Conservation (phyloP, 2,888 invertebrate genomes). For the Sisyra nigra region DNA sequence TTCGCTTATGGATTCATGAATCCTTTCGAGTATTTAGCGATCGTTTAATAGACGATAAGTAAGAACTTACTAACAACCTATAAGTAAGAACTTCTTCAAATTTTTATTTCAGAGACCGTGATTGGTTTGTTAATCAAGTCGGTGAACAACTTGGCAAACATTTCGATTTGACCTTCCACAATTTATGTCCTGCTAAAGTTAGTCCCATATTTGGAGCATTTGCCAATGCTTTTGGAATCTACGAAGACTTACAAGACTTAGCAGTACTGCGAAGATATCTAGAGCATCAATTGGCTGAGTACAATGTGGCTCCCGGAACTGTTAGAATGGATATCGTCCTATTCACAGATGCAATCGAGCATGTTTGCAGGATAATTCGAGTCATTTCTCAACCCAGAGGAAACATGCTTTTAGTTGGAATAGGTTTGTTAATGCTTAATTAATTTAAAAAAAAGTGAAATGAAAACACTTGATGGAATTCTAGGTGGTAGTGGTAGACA, state of each 20-base stretch:
- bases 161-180: conserved; percentile 67
- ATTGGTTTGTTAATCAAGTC: conserved; percentile 57
- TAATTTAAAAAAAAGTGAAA: too few species aligned
- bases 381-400: conserved; percentile 74
- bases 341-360: conserved; percentile 76
- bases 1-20: conserved; percentile 78
- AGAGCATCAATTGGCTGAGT: conserved; percentile 47
- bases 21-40: conserved; percentile 72
- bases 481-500: conserved; percentile 77
- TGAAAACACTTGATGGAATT: too few species aligned
- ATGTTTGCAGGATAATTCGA: conserved; percentile 65
- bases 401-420: conserved; percentile 69
- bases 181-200: conserved; percentile 54
- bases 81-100: neutral
- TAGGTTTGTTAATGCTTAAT: conserved; percentile 42
- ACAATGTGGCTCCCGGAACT: conserved; percentile 64
- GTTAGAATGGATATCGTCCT: conserved; percentile 68
- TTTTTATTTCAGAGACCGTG: conserved; percentile 41
- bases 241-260: conserved; percentile 61
- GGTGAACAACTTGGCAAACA: conserved; percentile 59
- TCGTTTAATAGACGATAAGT: conserved; percentile 62
- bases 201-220: conserved; percentile 66
- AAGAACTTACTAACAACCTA: conserved; percentile 16
- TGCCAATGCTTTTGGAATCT: conserved; percentile 57
- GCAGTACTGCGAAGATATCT: conserved; percentile 36